Conservation (phyloP, 2,888 invertebrate genomes). For the Ceraclea dissimilis region DNA sequence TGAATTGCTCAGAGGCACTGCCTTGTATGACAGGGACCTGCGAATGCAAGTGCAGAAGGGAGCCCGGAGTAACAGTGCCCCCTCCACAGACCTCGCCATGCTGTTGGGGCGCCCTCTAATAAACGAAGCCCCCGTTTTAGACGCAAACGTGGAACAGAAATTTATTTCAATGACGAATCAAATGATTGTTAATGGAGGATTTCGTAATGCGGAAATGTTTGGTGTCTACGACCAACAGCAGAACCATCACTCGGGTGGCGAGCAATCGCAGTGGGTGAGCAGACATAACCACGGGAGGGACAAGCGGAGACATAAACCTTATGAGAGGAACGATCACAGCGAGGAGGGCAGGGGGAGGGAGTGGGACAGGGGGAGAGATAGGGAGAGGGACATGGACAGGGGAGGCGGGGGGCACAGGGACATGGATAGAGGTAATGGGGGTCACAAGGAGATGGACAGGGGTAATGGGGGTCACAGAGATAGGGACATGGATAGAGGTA, state of each 20-base stretch:
- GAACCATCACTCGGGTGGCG: background rate
- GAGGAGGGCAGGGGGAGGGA: conserved; percentile 20
- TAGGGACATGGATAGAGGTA: background rate
- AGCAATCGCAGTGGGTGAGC: conserved; percentile 35
- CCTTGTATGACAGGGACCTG: conserved; percentile 55
- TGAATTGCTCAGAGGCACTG: conserved; percentile 63
- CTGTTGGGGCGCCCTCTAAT: conserved; percentile 32
- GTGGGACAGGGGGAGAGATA: conserved; percentile 4
- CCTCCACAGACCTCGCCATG: conserved; percentile 9
- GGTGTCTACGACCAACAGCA: conserved; percentile 8
- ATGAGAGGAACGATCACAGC: conserved; percentile 24
- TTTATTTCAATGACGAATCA: conserved; percentile 40
- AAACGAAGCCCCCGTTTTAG: conserved; percentile 33
- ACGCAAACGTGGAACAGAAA: conserved; percentile 35
- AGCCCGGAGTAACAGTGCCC: background rate
- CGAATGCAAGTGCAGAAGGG: conserved; percentile 33
- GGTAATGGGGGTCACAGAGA: background rate
- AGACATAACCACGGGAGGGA: conserved; percentile 36
- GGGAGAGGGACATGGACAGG: background rate
- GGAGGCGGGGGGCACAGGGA: background rate
- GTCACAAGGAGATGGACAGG: background rate
- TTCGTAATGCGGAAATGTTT: background rate
- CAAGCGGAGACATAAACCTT: conserved; percentile 18
- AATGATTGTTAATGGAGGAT: conserved; percentile 26
- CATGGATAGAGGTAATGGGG: background rate